Conservation (phyloP, 2,888 invertebrate genomes). For the Tenthredo scrophulariae region DNA sequence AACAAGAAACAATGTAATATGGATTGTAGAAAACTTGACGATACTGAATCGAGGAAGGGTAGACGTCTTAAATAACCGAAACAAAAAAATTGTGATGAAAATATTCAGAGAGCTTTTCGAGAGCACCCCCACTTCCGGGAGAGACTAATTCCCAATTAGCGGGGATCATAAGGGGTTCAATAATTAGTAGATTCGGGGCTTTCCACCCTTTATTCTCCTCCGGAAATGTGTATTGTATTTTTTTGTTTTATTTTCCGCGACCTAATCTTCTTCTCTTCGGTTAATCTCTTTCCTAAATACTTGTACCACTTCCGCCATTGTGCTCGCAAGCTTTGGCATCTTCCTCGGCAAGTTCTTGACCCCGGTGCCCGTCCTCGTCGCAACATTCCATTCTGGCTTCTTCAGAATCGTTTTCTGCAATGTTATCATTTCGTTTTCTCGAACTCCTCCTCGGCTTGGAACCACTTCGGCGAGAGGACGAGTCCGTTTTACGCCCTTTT, state of each 20-base stretch:
- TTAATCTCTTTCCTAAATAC: background rate
- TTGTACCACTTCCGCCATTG: background rate
- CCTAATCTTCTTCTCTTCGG: background rate
- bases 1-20: background rate
- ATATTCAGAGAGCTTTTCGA: background rate
- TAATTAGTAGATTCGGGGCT: background rate
- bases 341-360: background rate
- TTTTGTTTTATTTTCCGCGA: background rate
- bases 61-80: background rate
- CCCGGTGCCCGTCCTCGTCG: background rate
- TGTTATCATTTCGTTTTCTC: background rate
- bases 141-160: slow-evolving; percentile 4
- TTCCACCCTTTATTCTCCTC: background rate
- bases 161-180: background rate
- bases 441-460: slow-evolving; percentile 21
- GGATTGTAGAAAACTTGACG: background rate
- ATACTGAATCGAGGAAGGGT: background rate
- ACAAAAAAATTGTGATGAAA: background rate
- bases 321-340: slow-evolving; percentile 3
- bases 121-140: background rate
- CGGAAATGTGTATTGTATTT: background rate
- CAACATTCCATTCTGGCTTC: slow-evolving; percentile 34
- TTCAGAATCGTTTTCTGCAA: background rate
- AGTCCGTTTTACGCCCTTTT: slow-evolving; percentile 14
- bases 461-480: background rate